These are phyloP conservation scores for Pluvianellus socialis DNA, from an alignment of 2,113 vertebrate species.

Conservation along the genomic window DNA sequence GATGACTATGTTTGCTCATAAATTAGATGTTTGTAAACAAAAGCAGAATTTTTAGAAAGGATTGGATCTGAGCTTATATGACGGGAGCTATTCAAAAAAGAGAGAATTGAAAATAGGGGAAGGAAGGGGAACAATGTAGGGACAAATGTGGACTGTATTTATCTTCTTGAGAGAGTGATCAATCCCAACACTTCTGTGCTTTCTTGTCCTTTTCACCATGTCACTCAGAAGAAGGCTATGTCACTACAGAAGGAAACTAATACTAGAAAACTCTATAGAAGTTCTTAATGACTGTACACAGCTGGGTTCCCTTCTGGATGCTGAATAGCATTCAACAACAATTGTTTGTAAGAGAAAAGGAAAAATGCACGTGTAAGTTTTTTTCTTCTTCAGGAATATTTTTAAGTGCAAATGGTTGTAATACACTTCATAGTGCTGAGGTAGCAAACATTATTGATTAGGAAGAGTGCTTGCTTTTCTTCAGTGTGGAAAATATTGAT, in stretches of 20 bases:
- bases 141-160: neutral
- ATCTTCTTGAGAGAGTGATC: neutral
- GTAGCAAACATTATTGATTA: neutral
- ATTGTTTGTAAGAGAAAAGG: neutral
- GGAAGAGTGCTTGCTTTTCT: neutral
- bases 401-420: neutral
- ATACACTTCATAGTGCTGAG: neutral
- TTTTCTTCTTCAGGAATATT: neutral
- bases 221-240: neutral
- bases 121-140: neutral
- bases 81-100: neutral
- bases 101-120: neutral
- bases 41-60: neutral
- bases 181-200: neutral
- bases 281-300: neutral
- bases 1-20: neutral
- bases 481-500: neutral
- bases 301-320: neutral
- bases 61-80: neutral
- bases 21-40: neutral
- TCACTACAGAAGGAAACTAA: neutral
- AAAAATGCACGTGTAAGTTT: neutral
- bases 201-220: neutral
- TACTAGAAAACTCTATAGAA: neutral
- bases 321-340: neutral